These are phyloP conservation scores for Uloborus diversus DNA, from an alignment of 1,140 invertebrate genomes.

Conservation along the genomic window DNA sequence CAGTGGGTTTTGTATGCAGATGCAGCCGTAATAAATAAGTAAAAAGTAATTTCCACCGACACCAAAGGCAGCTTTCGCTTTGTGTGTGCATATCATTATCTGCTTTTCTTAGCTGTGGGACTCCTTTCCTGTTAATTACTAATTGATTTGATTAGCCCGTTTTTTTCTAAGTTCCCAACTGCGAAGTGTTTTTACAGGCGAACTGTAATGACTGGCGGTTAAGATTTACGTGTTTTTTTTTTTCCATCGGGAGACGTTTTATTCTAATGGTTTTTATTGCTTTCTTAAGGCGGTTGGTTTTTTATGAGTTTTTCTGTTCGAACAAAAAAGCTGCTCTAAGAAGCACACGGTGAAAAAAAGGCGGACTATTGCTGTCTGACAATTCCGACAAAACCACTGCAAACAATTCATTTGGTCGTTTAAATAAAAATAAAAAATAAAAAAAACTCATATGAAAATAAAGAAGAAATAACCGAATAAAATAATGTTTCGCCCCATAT, in stretches of 20 bases:
- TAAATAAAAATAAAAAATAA: constrained; percentile 13
- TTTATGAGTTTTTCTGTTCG: too few species aligned
- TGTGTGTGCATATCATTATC: constrained; percentile 55
- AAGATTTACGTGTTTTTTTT: constrained; percentile 31
- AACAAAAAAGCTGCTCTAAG: constrained; percentile 9
- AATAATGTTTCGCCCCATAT: constrained; percentile 32
- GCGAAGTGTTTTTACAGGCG: constrained; percentile 6
- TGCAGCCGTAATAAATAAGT: constrained; percentile 55
- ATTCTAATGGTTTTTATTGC: constrained; percentile 52
- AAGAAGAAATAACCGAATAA: background rate
- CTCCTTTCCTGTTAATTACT: constrained; percentile 52
- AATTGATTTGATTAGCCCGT: constrained; percentile 52
- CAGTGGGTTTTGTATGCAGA: constrained; percentile 52
- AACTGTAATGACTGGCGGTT: constrained; percentile 53
- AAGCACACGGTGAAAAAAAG: background rate
- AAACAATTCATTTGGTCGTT: constrained; percentile 40
- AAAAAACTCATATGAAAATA: background rate
- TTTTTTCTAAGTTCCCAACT: constrained; percentile 28
- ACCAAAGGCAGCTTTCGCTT: constrained; percentile 35
- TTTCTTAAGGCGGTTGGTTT: constrained; percentile 13
- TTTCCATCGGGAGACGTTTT: constrained; percentile 26
- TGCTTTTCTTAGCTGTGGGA: constrained; percentile 22
- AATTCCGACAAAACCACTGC: constrained; percentile 52
- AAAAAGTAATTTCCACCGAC: constrained; percentile 55
- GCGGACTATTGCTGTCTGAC: constrained; percentile 44